Percentiles rank a stretch among this genome's conserved stretches.
Evolutionary conservation across 2,797 vertebrate species (phyloP).

Genomic region (Crypturellus tataupa): DNA sequence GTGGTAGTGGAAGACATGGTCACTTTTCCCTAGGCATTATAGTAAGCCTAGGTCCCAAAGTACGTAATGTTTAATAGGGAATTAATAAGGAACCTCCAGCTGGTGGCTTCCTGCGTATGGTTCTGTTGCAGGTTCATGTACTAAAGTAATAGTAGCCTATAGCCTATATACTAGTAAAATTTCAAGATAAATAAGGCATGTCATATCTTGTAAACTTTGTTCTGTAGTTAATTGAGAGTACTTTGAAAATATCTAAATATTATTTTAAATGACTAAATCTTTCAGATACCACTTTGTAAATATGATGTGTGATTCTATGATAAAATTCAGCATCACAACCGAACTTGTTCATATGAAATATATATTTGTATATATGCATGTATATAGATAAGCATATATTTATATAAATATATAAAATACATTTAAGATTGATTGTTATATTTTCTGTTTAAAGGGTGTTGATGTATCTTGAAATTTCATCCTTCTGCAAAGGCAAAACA

Average conservation of each 20-base stretch:
- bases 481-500: not conserved
- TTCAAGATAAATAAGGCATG: not conserved
- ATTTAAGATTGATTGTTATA: not conserved
- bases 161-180: not conserved
- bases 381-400: too few species aligned
- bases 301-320: not conserved
- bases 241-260: conserved; percentile 34
- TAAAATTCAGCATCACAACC: not conserved
- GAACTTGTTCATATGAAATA: not conserved
- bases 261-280: conserved; percentile 4
- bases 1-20: not conserved
- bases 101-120: not conserved
- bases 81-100: not conserved
- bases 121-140: not conserved
- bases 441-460: not conserved
- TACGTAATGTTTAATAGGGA: not conserved
- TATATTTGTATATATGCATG: not conserved
- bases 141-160: conserved; percentile 5
- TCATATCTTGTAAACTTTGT: conserved; percentile 20
- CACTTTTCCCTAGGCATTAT: not conserved
- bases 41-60: not conserved
- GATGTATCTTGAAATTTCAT: not conserved
- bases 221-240: conserved; percentile 6
- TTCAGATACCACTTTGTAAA: not conserved
- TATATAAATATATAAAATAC: not conserved